These are phyloP conservation scores for Melanitta fusca DNA, from an alignment of 2,797 vertebrate genomes.

Conservation along the genomic window DNA sequence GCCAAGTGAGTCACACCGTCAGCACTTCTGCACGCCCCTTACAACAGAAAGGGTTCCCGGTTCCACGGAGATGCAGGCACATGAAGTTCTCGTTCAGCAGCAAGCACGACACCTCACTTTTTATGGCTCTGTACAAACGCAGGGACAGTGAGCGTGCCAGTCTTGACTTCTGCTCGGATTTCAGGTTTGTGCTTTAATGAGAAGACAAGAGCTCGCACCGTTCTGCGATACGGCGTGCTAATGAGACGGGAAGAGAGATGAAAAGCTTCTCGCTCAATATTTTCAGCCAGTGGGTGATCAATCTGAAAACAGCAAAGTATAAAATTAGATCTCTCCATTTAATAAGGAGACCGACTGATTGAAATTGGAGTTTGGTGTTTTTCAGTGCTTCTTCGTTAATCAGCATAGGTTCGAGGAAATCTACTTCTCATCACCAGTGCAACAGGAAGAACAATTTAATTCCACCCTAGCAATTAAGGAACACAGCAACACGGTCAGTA, in stretches of 20 bases:
- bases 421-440: conserved; percentile 78
- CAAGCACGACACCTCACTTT: conserved; percentile 79
- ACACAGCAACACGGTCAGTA: conserved; percentile 77
- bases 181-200: conserved; percentile 92
- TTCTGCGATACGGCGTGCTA: conserved; percentile 88
- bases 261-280: conserved; percentile 95
- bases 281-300: conserved; percentile 92
- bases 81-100: background rate
- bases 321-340: conserved; percentile 79
- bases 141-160: conserved; percentile 80
- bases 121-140: conserved; percentile 88
- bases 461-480: conserved; percentile 82
- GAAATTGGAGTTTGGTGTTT: conserved; percentile 71
- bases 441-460: conserved; percentile 85
- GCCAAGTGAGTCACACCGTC: background rate
- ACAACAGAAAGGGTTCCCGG: background rate
- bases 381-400: conserved; percentile 78
- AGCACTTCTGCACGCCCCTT: background rate
- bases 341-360: conserved; percentile 77
- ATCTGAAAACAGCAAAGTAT: conserved; percentile 86
- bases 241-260: conserved; percentile 91
- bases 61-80: background rate
- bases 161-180: conserved; percentile 84
- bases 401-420: conserved; percentile 79
- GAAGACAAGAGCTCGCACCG: conserved; percentile 91